Conservation (phyloP, 2,888 invertebrate genomes). For the Lymantria monacha region DNA sequence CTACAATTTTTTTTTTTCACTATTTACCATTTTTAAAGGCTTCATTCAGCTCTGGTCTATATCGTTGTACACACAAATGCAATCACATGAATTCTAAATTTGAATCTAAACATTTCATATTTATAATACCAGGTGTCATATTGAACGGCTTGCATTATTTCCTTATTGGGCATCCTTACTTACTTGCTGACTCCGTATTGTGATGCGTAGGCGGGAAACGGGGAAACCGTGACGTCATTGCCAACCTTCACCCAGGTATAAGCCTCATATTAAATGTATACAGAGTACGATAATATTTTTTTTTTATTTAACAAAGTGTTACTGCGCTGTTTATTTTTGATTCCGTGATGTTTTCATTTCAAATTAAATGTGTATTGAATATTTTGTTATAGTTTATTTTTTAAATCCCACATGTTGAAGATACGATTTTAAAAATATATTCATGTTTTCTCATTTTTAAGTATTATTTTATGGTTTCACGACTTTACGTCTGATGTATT, state of each 20-base stretch:
- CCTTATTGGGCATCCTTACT: constrained; percentile 19
- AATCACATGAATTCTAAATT: too few relatives aligned
- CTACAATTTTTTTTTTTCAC: too few relatives aligned
- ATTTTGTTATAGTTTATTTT: not conserved
- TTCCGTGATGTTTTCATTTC: constrained; percentile 14
- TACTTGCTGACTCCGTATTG: constrained; percentile 17
- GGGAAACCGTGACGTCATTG: constrained; percentile 39
- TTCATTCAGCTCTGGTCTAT: too few relatives aligned
- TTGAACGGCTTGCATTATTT: too few relatives aligned
- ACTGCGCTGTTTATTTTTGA: constrained; percentile 13
- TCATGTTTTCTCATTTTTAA: too few relatives aligned
- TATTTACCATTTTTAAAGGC: too few relatives aligned
- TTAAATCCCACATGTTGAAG: not conserved
- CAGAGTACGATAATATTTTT: constrained; percentile 28
- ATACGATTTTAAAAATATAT: too few relatives aligned
- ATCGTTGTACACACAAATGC: too few relatives aligned
- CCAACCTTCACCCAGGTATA: constrained; percentile 36
- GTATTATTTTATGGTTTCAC: too few relatives aligned
- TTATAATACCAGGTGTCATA: too few relatives aligned
- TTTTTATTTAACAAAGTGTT: constrained; percentile 30
- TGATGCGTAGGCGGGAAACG: constrained; percentile 21
- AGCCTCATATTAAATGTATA: constrained; percentile 40
- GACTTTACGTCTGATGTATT: too few relatives aligned
- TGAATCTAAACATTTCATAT: too few relatives aligned
- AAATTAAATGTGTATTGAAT: constrained; percentile 11